These are phyloP conservation scores for Callospermophilus lateralis DNA, from an alignment of 2,113 vertebrate species.

Conservation along the genomic window DNA sequence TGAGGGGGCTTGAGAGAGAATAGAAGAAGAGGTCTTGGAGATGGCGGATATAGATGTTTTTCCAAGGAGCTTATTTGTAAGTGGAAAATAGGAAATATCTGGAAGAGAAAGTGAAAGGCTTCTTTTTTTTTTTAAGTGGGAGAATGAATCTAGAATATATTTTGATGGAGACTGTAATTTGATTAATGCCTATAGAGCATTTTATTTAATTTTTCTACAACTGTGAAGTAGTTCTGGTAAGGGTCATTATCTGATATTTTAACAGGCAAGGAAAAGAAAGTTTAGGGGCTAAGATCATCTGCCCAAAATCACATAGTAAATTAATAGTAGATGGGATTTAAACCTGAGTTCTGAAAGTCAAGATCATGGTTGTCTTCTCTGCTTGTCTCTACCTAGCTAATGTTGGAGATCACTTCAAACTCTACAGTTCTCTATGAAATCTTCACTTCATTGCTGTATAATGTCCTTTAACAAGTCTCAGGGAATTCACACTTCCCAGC, in stretches of 20 bases:
- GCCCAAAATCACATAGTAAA: neutral
- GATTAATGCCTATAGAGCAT: neutral
- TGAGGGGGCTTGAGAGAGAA: neutral
- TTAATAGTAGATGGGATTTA: neutral
- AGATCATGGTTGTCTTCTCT: neutral
- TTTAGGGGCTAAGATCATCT: neutral
- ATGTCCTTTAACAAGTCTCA: neutral
- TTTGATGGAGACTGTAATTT: neutral
- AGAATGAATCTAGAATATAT: constrained; percentile 26
- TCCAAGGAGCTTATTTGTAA: neutral
- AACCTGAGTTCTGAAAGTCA: neutral
- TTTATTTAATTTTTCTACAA: constrained; percentile 28
- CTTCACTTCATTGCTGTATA: neutral
- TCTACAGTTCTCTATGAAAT: neutral
- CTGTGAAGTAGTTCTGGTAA: neutral
- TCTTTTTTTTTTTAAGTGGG: neutral
- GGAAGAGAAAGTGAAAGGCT: neutral
- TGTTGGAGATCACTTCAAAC: neutral
- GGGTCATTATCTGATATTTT: neutral
- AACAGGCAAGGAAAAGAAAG: constrained; percentile 19
- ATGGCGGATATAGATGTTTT: neutral
- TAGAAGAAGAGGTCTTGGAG: neutral
- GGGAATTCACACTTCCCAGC: neutral
- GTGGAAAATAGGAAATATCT: neutral
- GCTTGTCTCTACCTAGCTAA: neutral